Percentiles rank a stretch among this genome's conserved stretches.
These are phyloP conservation scores for Heptranchias perlo DNA, from an alignment of 2,113 vertebrate species.

Conservation along the genomic window DNA sequence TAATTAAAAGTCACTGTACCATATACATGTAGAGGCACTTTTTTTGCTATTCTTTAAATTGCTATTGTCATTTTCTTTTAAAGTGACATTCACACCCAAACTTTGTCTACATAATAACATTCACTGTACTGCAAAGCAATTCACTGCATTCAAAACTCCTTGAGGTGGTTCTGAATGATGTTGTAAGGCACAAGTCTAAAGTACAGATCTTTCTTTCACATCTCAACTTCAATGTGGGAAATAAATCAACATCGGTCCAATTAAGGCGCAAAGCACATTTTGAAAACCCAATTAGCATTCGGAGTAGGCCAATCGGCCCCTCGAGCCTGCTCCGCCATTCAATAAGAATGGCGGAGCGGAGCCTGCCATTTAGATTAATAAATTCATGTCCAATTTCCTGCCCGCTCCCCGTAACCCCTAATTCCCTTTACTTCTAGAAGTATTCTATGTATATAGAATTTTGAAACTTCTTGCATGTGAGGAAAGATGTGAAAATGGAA, in stretches of 20 bases:
- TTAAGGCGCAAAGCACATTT: not conserved
- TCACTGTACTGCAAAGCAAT: not conserved
- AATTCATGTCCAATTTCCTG: too few relatives aligned
- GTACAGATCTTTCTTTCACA: not conserved
- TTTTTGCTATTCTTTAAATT: not conserved
- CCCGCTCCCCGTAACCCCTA: too few relatives aligned
- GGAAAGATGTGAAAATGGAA: not conserved
- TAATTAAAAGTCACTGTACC: not conserved
- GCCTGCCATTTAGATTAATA: too few relatives aligned
- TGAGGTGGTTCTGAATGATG: not conserved
- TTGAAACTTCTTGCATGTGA: not conserved
- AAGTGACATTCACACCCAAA: not conserved
- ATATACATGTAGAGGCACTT: not conserved
- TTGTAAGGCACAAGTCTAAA: not conserved
- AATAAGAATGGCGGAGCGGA: too few relatives aligned
- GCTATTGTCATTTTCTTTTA: not conserved
- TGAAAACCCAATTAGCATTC: not conserved
- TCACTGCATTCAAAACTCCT: not conserved
- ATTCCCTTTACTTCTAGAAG: too few relatives aligned
- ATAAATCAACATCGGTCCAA: not conserved
- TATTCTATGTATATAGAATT: not conserved
- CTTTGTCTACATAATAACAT: not conserved
- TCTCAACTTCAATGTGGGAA: not conserved
- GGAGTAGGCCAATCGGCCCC: too few relatives aligned
- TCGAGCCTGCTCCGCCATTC: too few relatives aligned